A percentile compares a stretch with the other conserved stretches of the same genome.
phyloP scores from a whole-genome alignment of 2,888 invertebrate genomes.

The Rapana venosa region DNA sequence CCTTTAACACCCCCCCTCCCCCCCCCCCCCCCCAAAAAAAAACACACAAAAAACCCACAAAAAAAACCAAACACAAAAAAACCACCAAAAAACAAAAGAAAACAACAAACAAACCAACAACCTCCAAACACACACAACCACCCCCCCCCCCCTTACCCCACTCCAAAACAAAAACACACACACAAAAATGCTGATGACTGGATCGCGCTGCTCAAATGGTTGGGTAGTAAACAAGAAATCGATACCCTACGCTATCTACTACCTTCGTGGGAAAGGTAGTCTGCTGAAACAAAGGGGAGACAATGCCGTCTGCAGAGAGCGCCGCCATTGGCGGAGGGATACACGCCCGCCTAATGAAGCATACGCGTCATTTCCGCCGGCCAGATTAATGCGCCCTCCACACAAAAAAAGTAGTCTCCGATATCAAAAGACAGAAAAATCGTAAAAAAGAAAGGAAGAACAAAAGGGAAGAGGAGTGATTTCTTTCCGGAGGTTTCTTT shows the following conservation, averaged over 20 bases:
- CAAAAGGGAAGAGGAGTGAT: slow-evolving; percentile 4
- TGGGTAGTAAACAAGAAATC: slow-evolving; percentile 22
- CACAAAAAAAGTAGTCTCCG: background rate
- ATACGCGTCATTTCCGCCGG: slow-evolving; percentile 35
- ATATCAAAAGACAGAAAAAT: slow-evolving; percentile 36
- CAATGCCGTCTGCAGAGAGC: background rate
- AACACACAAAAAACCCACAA: too few species aligned
- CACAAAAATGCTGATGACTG: slow-evolving; percentile 6
- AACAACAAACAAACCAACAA: too few species aligned
- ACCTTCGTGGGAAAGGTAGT: background rate
- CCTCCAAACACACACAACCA: background rate
- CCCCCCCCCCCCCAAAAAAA: too few species aligned
- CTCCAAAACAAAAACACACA: too few species aligned
- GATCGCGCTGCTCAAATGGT: slow-evolving; percentile 12
- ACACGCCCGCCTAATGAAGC: slow-evolving; percentile 33
- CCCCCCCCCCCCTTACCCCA: too few species aligned
- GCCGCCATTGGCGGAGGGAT: slow-evolving; percentile 18
- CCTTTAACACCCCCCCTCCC: too few species aligned
- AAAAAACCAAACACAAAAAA: too few species aligned
- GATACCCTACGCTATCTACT: background rate
- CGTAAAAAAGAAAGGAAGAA: background rate
- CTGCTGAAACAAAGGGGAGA: slow-evolving; percentile 21
- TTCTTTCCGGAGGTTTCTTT: slow-evolving; percentile 11
- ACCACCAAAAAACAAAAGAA: too few species aligned
- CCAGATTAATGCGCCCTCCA: slow-evolving; percentile 29